A percentile compares a stretch with the other conserved stretches of the same genome.
Evolutionary conservation across 2,888 invertebrate species (phyloP).

Genomic region (Cerastoderma edule): DNA sequence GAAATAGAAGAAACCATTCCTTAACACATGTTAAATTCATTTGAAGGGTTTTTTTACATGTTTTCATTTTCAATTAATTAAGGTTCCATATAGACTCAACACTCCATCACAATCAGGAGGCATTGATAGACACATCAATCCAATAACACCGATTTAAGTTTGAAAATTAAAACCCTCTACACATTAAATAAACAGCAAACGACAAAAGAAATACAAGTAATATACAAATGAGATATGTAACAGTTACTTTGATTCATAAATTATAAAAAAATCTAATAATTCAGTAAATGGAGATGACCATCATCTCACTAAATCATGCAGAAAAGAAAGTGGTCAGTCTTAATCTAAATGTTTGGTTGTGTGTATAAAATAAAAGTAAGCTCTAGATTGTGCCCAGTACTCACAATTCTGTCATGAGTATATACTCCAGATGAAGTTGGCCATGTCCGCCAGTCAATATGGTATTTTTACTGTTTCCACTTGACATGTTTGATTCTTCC

Average conservation of each 20-base stretch:
- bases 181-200: no score
- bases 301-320: no score
- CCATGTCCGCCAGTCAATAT: slow-evolving; percentile 85
- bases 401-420: slow-evolving; percentile 96
- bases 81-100: no score
- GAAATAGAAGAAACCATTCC: slow-evolving; percentile 59
- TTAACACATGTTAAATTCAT: not conserved
- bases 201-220: not conserved
- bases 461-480: slow-evolving; percentile 45
- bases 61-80: no score
- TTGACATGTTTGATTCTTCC: slow-evolving; percentile 60
- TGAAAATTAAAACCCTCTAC: no score
- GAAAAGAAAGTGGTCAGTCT: no score
- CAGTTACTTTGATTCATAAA: not conserved
- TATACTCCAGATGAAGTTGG: slow-evolving; percentile 93
- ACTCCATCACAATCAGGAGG: no score
- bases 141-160: no score
- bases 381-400: slow-evolving; percentile 80
- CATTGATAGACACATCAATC: no score
- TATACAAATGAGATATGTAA: not conserved
- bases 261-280: not conserved
- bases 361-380: not conserved
- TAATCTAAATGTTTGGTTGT: not conserved
- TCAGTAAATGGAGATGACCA: not conserved
- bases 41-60: not conserved